Conservation (phyloP, 1,140 invertebrate species). For the Theocolax elegans region DNA sequence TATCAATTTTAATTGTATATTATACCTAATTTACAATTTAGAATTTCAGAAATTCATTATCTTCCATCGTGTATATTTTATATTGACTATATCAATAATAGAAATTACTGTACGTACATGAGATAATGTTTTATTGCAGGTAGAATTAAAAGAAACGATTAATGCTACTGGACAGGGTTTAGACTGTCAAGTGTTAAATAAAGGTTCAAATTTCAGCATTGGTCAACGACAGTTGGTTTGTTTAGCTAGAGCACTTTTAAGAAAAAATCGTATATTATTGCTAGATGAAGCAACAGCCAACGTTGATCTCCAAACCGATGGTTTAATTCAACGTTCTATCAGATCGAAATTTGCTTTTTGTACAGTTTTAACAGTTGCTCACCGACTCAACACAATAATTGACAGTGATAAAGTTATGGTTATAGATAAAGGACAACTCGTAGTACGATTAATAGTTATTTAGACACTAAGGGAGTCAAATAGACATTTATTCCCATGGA, state of each 20-base stretch:
- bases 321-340: slow-evolving; percentile 73
- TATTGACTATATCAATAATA: background rate
- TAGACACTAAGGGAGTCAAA: too few relatives aligned
- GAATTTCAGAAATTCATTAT: too few relatives aligned
- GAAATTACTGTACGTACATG: background rate
- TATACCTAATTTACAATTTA: too few relatives aligned
- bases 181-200: slow-evolving; percentile 72
- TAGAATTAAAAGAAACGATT: slow-evolving; percentile 11
- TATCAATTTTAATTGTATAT: too few relatives aligned
- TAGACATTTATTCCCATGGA: too few relatives aligned
- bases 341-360: slow-evolving; percentile 53
- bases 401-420: slow-evolving; percentile 36
- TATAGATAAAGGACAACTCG: slow-evolving; percentile 27
- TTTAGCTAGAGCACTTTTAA: slow-evolving; percentile 82
- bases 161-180: slow-evolving; percentile 4
- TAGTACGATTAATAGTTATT: slow-evolving; percentile 21
- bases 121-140: background rate
- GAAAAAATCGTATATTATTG: slow-evolving; percentile 80
- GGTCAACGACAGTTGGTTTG: slow-evolving; percentile 86
- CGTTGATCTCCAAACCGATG: slow-evolving; percentile 70
- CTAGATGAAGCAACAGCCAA: slow-evolving; percentile 72
- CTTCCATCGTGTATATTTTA: too few relatives aligned
- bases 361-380: slow-evolving; percentile 73
- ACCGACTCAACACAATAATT: slow-evolving; percentile 48
- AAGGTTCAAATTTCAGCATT: slow-evolving; percentile 83